These are phyloP conservation scores for Euplexia lucipara DNA, from an alignment of 2,888 invertebrate genomes.

Conservation along the genomic window DNA sequence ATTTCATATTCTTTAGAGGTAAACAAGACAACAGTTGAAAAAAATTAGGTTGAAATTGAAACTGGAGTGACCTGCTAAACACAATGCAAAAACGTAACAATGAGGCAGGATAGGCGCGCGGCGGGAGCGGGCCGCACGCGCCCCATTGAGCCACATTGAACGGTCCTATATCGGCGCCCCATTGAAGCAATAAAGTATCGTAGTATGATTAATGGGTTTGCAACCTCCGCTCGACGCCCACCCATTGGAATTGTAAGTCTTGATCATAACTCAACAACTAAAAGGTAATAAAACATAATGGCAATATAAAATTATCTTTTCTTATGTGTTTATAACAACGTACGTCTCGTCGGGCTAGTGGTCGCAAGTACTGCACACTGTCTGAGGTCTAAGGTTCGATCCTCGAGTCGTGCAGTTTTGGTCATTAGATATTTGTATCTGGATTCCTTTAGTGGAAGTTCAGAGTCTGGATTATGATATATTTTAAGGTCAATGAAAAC, in stretches of 20 bases:
- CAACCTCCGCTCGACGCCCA: conserved; percentile 80
- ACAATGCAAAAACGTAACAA: conserved; percentile 49
- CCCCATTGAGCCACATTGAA: conserved; percentile 74
- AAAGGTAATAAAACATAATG: conserved; percentile 66
- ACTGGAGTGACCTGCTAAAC: conserved; percentile 37
- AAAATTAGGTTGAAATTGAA: conserved; percentile 21
- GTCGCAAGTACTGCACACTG: too few relatives aligned
- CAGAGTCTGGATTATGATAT: too few relatives aligned
- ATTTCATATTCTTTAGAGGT: conserved; percentile 18
- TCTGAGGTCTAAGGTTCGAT: too few relatives aligned
- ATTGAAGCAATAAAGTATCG: conserved; percentile 86
- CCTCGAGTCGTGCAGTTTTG: too few relatives aligned
- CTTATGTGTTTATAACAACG: conserved; percentile 1
- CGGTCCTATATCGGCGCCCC: conserved; percentile 77
- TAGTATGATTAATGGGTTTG: conserved; percentile 85
- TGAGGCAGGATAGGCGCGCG: conserved; percentile 21
- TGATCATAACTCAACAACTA: conserved; percentile 75
- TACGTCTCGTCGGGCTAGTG: too few relatives aligned
- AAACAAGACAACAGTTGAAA: conserved; percentile 6
- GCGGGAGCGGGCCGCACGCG: conserved; percentile 58
- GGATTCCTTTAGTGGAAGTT: too few relatives aligned
- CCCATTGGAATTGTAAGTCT: conserved; percentile 72
- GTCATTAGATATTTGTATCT: too few relatives aligned
- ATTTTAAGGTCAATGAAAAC: too few relatives aligned
- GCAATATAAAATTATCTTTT: conserved; percentile 59